A percentile compares a stretch with the other conserved stretches of the same genome.
Conservation (phyloP, 2,113 vertebrate species). For the Polyodon spathula region DNA sequence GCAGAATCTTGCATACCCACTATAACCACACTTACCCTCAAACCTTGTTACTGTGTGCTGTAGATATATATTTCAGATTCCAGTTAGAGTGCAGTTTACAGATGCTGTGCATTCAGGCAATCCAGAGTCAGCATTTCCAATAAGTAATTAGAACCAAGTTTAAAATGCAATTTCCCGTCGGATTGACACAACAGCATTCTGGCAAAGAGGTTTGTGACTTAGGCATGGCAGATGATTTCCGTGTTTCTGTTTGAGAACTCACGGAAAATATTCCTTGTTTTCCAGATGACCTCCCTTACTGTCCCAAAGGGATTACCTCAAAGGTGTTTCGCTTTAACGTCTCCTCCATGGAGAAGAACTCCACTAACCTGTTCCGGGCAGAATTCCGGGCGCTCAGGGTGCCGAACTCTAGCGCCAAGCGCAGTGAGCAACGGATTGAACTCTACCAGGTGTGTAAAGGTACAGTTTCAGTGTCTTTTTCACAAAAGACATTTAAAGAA, state of each 20-base stretch:
- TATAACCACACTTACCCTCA: too few species aligned
- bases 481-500: constrained; percentile 1
- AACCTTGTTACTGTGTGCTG: too few species aligned
- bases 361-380: constrained; percentile 87
- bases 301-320: constrained; percentile 83
- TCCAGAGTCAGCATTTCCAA: too few species aligned
- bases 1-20: too few species aligned
- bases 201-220: too few species aligned
- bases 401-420: constrained; percentile 76
- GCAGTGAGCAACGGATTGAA: constrained; percentile 86
- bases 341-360: constrained; percentile 88
- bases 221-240: too few species aligned
- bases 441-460: constrained; percentile 82
- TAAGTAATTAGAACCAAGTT: too few species aligned
- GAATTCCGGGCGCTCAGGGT: constrained; percentile 86
- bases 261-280: constrained; percentile 20
- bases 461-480: constrained; percentile 36
- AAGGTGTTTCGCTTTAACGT: constrained; percentile 92
- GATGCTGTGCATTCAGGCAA: too few species aligned
- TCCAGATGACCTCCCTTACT: constrained; percentile 78
- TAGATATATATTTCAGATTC: too few species aligned
- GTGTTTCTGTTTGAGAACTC: constrained; percentile 15
- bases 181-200: too few species aligned
- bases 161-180: too few species aligned
- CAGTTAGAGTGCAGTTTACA: too few species aligned